Evolutionary conservation across 2,888 invertebrate species (phyloP).

Genomic region (Electrophaes corylata): DNA sequence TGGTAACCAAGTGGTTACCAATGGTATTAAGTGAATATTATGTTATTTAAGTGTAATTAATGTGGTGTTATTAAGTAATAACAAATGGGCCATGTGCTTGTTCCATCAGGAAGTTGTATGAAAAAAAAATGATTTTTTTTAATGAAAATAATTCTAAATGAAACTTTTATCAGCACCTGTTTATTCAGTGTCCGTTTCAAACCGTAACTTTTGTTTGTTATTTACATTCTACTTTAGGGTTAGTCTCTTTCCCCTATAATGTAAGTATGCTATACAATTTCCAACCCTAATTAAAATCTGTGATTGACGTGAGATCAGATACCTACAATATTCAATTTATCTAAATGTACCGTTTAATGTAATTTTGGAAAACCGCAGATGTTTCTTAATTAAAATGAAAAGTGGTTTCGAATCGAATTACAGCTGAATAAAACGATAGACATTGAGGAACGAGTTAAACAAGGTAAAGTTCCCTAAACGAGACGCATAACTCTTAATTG

Average conservation of each 20-base stretch:
- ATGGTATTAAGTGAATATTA: no score
- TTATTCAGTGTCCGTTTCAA: background rate
- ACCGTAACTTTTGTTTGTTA: background rate
- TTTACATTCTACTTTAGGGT: background rate
- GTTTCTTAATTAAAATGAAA: conserved; percentile 32
- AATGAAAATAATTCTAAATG: no score
- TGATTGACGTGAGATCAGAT: conserved; percentile 29
- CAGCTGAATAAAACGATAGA: conserved; percentile 16
- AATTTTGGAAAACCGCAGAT: conserved; percentile 40
- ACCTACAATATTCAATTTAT: conserved; percentile 35
- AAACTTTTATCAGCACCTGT: conserved; percentile 2
- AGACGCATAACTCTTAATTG: no score
- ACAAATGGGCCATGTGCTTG: no score
- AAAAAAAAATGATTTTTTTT: no score
- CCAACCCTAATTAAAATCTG: conserved; percentile 23
- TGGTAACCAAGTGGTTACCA: no score
- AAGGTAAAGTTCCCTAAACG: background rate
- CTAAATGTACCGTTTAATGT: conserved; percentile 20
- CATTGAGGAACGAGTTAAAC: conserved; percentile 16
- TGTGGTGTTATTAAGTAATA: no score
- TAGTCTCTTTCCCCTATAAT: conserved; percentile 8
- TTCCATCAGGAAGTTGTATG: no score
- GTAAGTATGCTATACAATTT: conserved; percentile 9
- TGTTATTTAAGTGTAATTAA: no score
- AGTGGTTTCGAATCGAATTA: conserved; percentile 24